phyloP scores from a whole-genome alignment of 2,113 vertebrate genomes.

The Gadus macrocephalus region DNA sequence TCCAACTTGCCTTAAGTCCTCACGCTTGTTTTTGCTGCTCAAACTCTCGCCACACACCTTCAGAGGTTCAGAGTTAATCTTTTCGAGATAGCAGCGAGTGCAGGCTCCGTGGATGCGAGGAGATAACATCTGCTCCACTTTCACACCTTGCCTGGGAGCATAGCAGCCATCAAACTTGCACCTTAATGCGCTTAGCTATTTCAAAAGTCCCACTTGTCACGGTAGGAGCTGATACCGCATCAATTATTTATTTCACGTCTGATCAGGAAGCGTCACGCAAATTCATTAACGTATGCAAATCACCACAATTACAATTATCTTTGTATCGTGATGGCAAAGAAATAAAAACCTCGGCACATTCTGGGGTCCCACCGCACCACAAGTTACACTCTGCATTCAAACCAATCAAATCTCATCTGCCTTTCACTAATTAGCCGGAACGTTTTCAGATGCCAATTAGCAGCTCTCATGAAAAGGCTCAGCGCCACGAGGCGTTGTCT shows the following conservation, averaged over 20 bases:
- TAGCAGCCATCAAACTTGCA: slow-evolving; percentile 57
- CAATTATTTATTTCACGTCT: slow-evolving; percentile 75
- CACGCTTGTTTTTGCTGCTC: too few relatives aligned
- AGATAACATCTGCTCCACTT: slow-evolving; percentile 63
- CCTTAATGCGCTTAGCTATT: slow-evolving; percentile 64
- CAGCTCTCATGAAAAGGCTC: slow-evolving; percentile 71
- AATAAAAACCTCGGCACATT: slow-evolving; percentile 73
- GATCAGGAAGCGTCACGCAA: slow-evolving; percentile 70
- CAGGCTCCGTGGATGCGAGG: slow-evolving; percentile 20
- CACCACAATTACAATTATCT: slow-evolving; percentile 77
- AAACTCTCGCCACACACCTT: background rate
- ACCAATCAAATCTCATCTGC: slow-evolving; percentile 78
- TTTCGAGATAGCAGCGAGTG: slow-evolving; percentile 24
- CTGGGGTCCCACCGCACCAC: slow-evolving; percentile 60
- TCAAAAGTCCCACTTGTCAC: slow-evolving; percentile 63
- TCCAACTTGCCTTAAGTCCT: too few relatives aligned
- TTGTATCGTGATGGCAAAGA: slow-evolving; percentile 66
- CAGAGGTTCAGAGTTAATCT: slow-evolving; percentile 37
- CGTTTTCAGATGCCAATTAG: slow-evolving; percentile 80
- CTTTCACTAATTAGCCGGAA: slow-evolving; percentile 74
- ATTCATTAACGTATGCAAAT: slow-evolving; percentile 81
- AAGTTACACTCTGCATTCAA: slow-evolving; percentile 74
- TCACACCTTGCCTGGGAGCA: slow-evolving; percentile 57
- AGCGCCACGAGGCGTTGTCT: slow-evolving; percentile 71
- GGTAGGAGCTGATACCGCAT: slow-evolving; percentile 68